These are phyloP conservation scores for Ferdinandea cuprea DNA, from an alignment of 2,888 invertebrate species.

Conservation along the genomic window DNA sequence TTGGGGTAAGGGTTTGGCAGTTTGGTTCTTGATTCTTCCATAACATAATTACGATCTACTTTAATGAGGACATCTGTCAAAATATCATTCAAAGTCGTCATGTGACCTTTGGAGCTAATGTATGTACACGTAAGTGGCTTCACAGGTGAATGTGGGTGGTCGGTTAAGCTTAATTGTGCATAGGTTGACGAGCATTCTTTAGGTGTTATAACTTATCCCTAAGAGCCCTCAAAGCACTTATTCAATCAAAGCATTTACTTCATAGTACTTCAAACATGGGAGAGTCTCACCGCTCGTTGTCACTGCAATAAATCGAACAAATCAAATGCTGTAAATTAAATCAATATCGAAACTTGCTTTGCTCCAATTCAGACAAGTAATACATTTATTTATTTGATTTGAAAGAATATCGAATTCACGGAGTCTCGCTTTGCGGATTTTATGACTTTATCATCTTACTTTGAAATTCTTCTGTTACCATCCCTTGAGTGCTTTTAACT, in stretches of 20 bases:
- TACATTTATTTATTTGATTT: slow-evolving; percentile 43
- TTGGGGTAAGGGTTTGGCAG: neutral
- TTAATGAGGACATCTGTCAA: slow-evolving; percentile 23
- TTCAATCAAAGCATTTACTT: neutral
- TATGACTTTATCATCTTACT: slow-evolving; percentile 36
- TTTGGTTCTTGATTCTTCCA: slow-evolving; percentile 5
- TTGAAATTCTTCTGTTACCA: slow-evolving; percentile 18
- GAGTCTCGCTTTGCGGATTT: slow-evolving; percentile 35
- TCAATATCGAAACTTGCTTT: too few relatives aligned
- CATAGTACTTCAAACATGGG: neutral
- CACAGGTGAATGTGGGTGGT: neutral
- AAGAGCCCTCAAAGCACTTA: neutral
- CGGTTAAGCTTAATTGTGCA: neutral
- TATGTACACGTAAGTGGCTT: slow-evolving; percentile 1
- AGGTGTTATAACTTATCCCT: neutral
- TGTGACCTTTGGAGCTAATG: neutral
- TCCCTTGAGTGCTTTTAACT: slow-evolving; percentile 1
- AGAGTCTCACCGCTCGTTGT: slow-evolving; percentile 9
- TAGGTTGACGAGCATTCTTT: slow-evolving; percentile 10
- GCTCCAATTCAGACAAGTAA: too few relatives aligned
- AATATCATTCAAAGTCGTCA: slow-evolving; percentile 1
- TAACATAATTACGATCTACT: neutral
- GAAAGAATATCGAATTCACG: slow-evolving; percentile 40
- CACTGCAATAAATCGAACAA: slow-evolving; percentile 6
- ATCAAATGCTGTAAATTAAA: slow-evolving; percentile 45